Percentiles rank a stretch among this genome's conserved stretches.
Conservation (phyloP, 1,140 invertebrate genomes). For the Drosophila lacertosa region DNA sequence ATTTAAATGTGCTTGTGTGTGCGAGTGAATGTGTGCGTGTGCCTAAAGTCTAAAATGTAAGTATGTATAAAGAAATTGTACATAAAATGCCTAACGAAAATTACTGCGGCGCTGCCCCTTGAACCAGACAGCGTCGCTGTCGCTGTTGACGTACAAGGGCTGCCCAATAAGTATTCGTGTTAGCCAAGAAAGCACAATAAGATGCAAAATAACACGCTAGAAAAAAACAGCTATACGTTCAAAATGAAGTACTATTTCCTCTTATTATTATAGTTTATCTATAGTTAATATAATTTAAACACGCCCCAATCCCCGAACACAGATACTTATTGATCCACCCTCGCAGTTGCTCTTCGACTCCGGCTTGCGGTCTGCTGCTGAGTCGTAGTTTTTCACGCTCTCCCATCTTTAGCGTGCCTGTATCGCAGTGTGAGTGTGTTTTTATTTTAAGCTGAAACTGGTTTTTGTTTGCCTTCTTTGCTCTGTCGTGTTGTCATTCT, state of each 20-base stretch:
- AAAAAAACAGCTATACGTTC: no score
- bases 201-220: no score
- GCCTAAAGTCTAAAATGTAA: neutral
- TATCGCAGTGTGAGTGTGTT: slow-evolving; percentile 46
- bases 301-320: no score
- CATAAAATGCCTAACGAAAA: slow-evolving; percentile 43
- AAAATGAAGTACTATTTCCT: no score
- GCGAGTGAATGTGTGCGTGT: neutral
- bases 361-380: slow-evolving; percentile 22
- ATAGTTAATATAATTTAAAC: no score
- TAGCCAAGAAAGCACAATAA: no score
- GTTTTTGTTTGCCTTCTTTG: slow-evolving; percentile 56
- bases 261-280: no score
- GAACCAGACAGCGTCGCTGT: slow-evolving; percentile 60
- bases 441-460: slow-evolving; percentile 79
- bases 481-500: slow-evolving; percentile 64
- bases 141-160: no score
- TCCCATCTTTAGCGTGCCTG: slow-evolving; percentile 48
- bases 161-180: no score
- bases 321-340: no score
- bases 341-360: slow-evolving; percentile 36
- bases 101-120: slow-evolving; percentile 66
- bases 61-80: slow-evolving; percentile 32
- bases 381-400: slow-evolving; percentile 77
- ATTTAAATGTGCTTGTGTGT: slow-evolving; percentile 55